Conservation (phyloP, 1,140 invertebrate species). For the Aphelenchoides besseyi region DNA sequence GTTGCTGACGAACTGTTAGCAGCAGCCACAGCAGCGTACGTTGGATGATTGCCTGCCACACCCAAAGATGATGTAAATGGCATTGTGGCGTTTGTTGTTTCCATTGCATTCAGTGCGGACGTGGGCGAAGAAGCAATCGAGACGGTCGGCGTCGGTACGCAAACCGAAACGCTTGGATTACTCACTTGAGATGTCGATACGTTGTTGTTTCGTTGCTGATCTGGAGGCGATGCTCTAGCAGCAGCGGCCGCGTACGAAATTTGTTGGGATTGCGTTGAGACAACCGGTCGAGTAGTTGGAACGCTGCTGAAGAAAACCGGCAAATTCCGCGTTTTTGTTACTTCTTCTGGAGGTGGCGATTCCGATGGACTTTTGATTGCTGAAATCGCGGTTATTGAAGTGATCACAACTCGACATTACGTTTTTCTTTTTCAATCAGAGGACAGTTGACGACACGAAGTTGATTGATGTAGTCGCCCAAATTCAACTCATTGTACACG, state of each 20-base stretch:
- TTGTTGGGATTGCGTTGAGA: not conserved
- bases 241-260: constrained; percentile 10
- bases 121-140: constrained; percentile 1
- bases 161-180: constrained; percentile 27
- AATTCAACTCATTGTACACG: constrained; percentile 58
- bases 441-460: constrained; percentile 35
- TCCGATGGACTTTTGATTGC: constrained; percentile 16
- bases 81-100: not conserved
- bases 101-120: not conserved
- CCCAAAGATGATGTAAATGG: not conserved
- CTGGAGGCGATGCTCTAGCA: constrained; percentile 9
- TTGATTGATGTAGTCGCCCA: constrained; percentile 49
- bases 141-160: constrained; percentile 27
- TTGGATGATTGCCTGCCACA: not conserved
- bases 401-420: too few relatives aligned
- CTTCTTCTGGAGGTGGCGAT: constrained; percentile 26
- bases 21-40: not conserved
- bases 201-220: not conserved
- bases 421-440: constrained; percentile 51
- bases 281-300: not conserved
- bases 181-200: constrained; percentile 20
- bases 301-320: constrained; percentile 16
- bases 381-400: not conserved
- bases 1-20: not conserved
- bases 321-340: constrained; percentile 25